A percentile compares a stretch with the other conserved stretches of the same genome.
Conservation (phyloP, 2,797 vertebrate species). For the Takifugu rubripes region DNA sequence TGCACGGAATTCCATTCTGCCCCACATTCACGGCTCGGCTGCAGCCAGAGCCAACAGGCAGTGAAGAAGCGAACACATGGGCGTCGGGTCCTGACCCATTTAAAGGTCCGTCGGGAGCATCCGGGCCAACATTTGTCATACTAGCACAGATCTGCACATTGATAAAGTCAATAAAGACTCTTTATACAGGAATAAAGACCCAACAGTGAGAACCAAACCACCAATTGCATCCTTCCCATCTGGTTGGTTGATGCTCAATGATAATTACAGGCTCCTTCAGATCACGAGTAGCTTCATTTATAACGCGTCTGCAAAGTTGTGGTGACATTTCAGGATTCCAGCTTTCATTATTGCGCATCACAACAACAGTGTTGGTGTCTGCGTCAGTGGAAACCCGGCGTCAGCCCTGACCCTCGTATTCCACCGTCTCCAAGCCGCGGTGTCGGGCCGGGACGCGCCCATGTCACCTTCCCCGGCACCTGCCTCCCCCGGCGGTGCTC, state of each 20-base stretch:
- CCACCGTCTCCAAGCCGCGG: conserved; percentile 25
- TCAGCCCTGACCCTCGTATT: neutral
- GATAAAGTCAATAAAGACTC: neutral
- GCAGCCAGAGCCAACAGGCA: conserved; percentile 8
- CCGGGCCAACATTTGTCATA: neutral
- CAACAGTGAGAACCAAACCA: neutral
- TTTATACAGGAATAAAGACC: conserved; percentile 4
- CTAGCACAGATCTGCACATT: no score
- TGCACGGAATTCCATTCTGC: conserved; percentile 32
- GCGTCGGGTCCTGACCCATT: neutral
- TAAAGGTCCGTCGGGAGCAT: neutral
- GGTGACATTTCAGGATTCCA: neutral
- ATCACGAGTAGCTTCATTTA: no score
- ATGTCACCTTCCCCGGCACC: conserved; percentile 52
- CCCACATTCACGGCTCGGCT: conserved; percentile 28
- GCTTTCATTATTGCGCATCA: neutral
- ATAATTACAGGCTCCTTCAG: neutral
- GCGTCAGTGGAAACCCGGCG: no score
- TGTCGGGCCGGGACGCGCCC: conserved; percentile 65
- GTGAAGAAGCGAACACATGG: conserved; percentile 13
- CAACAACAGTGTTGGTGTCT: neutral
- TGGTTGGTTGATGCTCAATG: conserved; percentile 1
- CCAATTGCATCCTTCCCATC: conserved; percentile 6
- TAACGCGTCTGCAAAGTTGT: neutral
- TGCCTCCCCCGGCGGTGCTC: conserved; percentile 25